Base-by-base conservation (phyloP, 2,113 vertebrate genomes). In the Hepsetus odoe region DNA sequence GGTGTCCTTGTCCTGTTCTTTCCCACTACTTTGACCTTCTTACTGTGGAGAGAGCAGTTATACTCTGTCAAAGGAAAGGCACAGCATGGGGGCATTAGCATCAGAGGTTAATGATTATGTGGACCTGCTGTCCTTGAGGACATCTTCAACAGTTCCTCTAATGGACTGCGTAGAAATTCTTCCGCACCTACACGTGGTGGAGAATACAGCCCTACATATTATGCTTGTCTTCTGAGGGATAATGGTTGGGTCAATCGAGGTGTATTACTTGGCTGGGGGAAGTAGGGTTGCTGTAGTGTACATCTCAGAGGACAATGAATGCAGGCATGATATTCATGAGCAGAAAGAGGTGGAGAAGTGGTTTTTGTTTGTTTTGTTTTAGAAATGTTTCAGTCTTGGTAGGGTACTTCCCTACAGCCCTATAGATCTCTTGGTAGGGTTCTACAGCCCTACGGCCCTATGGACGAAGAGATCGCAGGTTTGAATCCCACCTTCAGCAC, bases 91-190 rank as follows among this genome's bases (percentile, higher is more conserved):
- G 61, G 72, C 78, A 78, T 81, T 74, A 77, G 74, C 74, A 68
- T 51, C 55, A 28, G 35, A 58, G 77, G 73, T 59, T 84, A 74
- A 84, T 77, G 74, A 84, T 81, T 42, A 77, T 77, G 71, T 40
- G 49, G 30, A 74, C 64, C 24, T 58, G 16, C 24, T 56, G 56
- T 74, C 67, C 64, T 80, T 32, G 62, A 80, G 70, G 64, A 79
- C 56, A 14, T 76, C 74, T 83, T 83, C 38, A 58, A 38, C 30
- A 26, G 24, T 65, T 24, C 53, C 38, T 77, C 53, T 70, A 58
- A 66, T 79, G 66, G 46, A 42, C 68, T 55, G 22, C 33, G 68
- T 28, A 61, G 67, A 62, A 32, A 28, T 28, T 62, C 32, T 44
- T 18, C 56, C 20, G 67, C 67, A 53, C 40, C 67, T 62, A 40